Evolutionary conservation across 2,888 invertebrate genomes (phyloP).

Genomic region (Timema cristinae): DNA sequence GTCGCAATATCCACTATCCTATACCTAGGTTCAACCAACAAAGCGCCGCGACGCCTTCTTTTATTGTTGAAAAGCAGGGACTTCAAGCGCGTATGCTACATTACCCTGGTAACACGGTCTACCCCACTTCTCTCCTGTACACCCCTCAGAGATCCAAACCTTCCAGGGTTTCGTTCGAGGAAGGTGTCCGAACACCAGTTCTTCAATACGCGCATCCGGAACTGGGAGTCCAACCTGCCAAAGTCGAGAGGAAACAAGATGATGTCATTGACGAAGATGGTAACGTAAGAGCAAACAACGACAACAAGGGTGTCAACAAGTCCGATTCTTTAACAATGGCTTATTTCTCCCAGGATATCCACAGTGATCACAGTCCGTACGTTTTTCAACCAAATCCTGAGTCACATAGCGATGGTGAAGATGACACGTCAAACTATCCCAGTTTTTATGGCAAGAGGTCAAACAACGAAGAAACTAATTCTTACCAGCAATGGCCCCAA

Average conservation of each 20-base stretch:
- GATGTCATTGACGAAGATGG: constrained; percentile 39
- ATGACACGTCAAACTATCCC: background rate
- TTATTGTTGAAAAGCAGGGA: constrained; percentile 44
- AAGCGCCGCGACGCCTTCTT: constrained; percentile 3
- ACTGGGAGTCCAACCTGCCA: constrained; percentile 71
- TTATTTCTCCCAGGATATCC: constrained; percentile 52
- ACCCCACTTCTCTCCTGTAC: constrained; percentile 63
- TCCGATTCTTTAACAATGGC: constrained; percentile 28
- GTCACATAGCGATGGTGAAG: constrained; percentile 9
- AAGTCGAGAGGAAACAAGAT: constrained; percentile 43
- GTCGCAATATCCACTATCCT: constrained; percentile 24
- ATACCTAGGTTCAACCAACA: constrained; percentile 17
- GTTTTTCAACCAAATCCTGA: constrained; percentile 44
- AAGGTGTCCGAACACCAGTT: constrained; percentile 69
- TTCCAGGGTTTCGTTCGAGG: constrained; percentile 55
- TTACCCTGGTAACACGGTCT: constrained; percentile 57
- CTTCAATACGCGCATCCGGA: constrained; percentile 78
- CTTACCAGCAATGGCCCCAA: constrained; percentile 13
- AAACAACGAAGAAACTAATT: constrained; percentile 1
- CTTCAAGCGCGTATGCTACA: constrained; percentile 70
- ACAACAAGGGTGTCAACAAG: constrained; percentile 19
- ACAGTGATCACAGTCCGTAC: constrained; percentile 57
- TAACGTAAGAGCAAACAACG: constrained; percentile 24
- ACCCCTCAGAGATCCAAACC: constrained; percentile 54
- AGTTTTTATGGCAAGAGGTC: constrained; percentile 21